Conservation (phyloP, 2,797 vertebrate genomes). For the Pseudochirops cupreus region DNA sequence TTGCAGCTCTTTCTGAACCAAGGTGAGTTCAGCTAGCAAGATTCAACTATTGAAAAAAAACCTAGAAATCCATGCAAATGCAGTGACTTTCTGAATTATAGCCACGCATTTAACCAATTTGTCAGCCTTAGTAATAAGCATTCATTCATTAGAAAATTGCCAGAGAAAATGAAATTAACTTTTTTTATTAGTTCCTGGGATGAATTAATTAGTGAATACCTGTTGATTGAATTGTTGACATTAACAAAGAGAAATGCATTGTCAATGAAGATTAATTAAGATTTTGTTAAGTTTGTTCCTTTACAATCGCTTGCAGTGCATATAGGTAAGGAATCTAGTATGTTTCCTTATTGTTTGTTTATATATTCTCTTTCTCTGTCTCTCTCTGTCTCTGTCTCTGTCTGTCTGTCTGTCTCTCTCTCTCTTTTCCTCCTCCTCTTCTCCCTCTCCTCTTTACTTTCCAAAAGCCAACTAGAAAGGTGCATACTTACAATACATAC, state of each 20-base stretch:
- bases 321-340: neutral
- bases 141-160: constrained; percentile 68
- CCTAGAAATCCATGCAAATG: constrained; percentile 63
- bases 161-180: constrained; percentile 67
- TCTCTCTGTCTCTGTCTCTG: neutral
- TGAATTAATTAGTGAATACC: constrained; percentile 67
- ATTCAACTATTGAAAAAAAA: constrained; percentile 65
- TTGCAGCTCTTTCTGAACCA: constrained; percentile 45
- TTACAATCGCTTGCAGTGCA: constrained; percentile 18
- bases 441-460: neutral
- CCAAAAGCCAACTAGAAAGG: neutral
- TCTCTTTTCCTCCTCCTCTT: neutral
- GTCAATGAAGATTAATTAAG: neutral
- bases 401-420: neutral
- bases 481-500: neutral
- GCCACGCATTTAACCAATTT: constrained; percentile 61
- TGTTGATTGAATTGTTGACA: constrained; percentile 21
- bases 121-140: constrained; percentile 60
- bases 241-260: neutral
- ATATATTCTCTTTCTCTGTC: constrained; percentile 17
- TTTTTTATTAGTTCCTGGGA: constrained; percentile 66
- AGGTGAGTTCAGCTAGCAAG: constrained; percentile 61
- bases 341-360: neutral
- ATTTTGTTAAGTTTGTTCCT: constrained; percentile 33
- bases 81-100: constrained; percentile 67